Evolutionary conservation across 2,113 vertebrate species (phyloP), one percentile per base, ranked within the genome.

Genomic region (Micromys minutus): DNA sequence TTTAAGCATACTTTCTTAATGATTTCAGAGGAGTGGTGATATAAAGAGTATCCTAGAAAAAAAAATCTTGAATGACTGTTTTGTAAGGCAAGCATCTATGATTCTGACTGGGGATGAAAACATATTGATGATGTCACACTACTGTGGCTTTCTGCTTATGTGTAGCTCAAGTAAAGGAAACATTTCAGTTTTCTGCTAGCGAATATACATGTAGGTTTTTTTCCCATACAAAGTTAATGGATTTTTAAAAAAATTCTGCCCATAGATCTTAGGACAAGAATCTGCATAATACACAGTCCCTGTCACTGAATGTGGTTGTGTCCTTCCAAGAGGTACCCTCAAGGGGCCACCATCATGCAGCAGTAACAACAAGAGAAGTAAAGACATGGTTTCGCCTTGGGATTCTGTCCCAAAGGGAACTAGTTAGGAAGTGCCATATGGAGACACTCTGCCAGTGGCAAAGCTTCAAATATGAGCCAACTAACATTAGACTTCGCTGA

Each of bases 381-480:
- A 45, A 89, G 74, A 24, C 34, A 36, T 39, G 52, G 61, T 42
- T 88, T 94, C 79, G 65, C 81, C 90, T 92, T 91, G 72, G 36
- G 31, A 50, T n/a, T 61, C 13, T 59, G 50, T 57, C 36, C 69
- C 80, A 79, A 75, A 84, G 22, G 45, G 34, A 55, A 31, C 31
- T 31, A 29, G 59, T 75, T 76, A 85, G 67, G 86, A 95, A 61
- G 39, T 4, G 13, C 61, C 75, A 74, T 29, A 13, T 16, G 26
- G 26, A 52, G 59, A 50, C 77, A 52, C 81, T 71, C 89, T 65
- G 95, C 77, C 81, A 76, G 83, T 42, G 7, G 61, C 47, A 69
- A 89, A 84, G 83, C 31, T 77, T 91, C 83, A 84, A 42, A 93
- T 95, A 80, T 91, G 34, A 84, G 42, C 13, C 87, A 57, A 57